A percentile compares a stretch with the other conserved stretches of the same genome.
These are phyloP conservation scores for Myzus persicae DNA, from an alignment of 1,140 invertebrate genomes.

Conservation along the genomic window DNA sequence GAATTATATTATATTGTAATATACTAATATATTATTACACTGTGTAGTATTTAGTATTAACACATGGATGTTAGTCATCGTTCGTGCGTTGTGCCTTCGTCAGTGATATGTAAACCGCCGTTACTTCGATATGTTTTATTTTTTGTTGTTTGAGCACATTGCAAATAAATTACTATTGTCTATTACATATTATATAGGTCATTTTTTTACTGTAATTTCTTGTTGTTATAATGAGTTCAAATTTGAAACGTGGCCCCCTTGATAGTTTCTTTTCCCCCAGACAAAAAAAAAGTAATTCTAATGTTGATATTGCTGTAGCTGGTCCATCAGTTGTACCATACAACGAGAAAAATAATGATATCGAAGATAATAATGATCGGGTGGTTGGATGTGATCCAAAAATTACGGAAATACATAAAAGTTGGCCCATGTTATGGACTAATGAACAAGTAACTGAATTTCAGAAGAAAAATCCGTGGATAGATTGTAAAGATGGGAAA, in stretches of 20 bases:
- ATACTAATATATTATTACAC: too few relatives aligned
- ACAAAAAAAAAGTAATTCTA: background rate
- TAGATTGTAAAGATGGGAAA: constrained; percentile 1
- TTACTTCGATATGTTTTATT: background rate
- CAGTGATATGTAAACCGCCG: background rate
- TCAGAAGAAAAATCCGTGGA: constrained; percentile 4
- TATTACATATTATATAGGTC: too few relatives aligned
- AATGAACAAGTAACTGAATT: constrained; percentile 10
- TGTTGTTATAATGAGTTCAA: background rate
- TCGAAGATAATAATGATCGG: background rate
- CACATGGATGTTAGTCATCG: background rate
- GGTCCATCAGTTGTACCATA: background rate
- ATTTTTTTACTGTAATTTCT: too few relatives aligned
- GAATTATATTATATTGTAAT: too few relatives aligned
- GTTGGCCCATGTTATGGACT: background rate
- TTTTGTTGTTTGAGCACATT: background rate
- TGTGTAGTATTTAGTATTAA: too few relatives aligned
- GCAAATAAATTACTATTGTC: too few relatives aligned
- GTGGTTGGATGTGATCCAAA: background rate
- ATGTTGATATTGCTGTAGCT: background rate
- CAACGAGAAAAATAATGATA: background rate
- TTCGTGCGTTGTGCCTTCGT: background rate
- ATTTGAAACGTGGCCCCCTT: constrained; percentile 12
- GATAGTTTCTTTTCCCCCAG: background rate
- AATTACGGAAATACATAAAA: background rate